Evolutionary conservation across 2,797 vertebrate species (phyloP), one percentile per base, ranked within the genome.

Genomic region (Notamacropus eugenii): DNA sequence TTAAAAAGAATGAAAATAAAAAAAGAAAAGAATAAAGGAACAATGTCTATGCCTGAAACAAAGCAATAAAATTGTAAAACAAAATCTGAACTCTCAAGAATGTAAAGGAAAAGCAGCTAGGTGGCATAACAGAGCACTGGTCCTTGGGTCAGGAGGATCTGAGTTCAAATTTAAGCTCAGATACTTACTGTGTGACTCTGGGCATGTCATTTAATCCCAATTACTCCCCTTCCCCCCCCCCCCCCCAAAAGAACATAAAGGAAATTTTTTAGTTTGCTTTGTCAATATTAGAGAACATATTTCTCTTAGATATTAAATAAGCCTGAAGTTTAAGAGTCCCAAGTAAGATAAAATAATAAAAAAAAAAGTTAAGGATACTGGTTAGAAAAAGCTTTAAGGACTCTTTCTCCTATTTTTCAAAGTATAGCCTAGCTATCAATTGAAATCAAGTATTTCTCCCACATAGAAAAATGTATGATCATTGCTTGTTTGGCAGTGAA

Each of bases 261-360:
- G 74, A 29, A 87, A 93, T 93, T 95, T 92, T 91, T 97, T 95
- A 95, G 6, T 97, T 98, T 96, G 91, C 90, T 97, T 92, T 95
- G 97, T 95, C 74, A 92, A 27, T 94, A 93, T 93, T 94, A 95
- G 46, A 94, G 28, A 92, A 93, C 95, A 97, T 97, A 92, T 82
- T 52, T 28, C 92, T 94, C 58, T 14, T 91, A 93, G 92, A 67
- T 97, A 94, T 95, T 92, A 95, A n/a, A 55, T 90, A 91, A 96
- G 50, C 62, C 91, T 67, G 67, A 94, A 40, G 13, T 74, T 96
- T 97, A 92, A 96, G 92, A 96, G 62, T 0, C 24, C 12, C 54
- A 92, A 93, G 74, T 62, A 94, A 96, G 92, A 93, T 92, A 92
- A 96, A 91, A 96, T 94, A 97, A 93, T 58, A 94, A 95, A 96